A percentile compares a stretch with the other conserved stretches of the same genome.
phyloP scores from a whole-genome alignment of 2,888 invertebrate genomes.

The Latrodectus hesperus region DNA sequence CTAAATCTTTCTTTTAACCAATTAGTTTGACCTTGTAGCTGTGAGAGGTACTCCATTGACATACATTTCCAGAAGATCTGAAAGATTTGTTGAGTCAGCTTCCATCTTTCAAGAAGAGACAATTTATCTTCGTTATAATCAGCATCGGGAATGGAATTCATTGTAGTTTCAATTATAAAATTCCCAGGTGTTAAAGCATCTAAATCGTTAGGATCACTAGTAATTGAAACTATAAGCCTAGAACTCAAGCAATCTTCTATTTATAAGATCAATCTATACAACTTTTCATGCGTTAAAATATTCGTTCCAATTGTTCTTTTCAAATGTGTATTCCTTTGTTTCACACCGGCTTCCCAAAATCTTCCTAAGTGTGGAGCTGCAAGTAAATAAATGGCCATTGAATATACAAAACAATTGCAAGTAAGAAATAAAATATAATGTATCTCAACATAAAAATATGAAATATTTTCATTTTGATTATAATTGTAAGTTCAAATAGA shows the following conservation, averaged over 20 bases:
- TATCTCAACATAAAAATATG: no score
- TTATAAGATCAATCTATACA: no score
- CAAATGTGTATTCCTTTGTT: no score
- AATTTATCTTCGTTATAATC: not conserved
- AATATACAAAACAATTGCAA: no score
- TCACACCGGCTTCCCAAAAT: no score
- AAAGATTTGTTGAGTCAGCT: not conserved
- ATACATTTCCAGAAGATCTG: constrained; percentile 14
- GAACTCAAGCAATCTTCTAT: constrained; percentile 12
- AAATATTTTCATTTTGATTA: no score
- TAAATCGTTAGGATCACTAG: not conserved
- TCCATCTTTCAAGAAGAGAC: not conserved
- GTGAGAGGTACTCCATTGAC: constrained; percentile 1
- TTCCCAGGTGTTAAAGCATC: constrained; percentile 2
- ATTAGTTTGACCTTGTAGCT: not conserved
- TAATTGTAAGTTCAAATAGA: no score
- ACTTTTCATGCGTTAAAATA: no score
- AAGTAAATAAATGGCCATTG: no score
- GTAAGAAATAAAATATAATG: no score
- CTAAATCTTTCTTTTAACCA: not conserved
- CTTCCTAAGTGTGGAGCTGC: no score
- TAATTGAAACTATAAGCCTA: not conserved
- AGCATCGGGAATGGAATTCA: not conserved
- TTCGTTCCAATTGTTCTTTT: no score
- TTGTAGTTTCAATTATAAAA: constrained; percentile 8